Conservation (phyloP, 1,140 invertebrate genomes). For the Hypothenemus hampei region DNA sequence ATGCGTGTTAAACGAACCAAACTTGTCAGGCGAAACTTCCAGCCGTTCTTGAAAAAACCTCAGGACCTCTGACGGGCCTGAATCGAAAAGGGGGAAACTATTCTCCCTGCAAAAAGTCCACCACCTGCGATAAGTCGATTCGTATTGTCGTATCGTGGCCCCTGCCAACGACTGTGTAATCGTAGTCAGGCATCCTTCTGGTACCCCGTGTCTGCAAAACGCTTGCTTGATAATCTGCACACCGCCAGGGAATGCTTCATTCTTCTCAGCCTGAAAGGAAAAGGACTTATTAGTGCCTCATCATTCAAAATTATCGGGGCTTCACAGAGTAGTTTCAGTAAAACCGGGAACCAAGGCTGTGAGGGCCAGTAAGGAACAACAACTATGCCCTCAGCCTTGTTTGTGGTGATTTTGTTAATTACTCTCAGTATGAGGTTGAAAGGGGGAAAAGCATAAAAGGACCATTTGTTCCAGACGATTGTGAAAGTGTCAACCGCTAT, state of each 20-base stretch:
- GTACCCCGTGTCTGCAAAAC: background rate
- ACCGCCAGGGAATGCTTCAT: constrained; percentile 4
- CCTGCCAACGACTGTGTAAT: background rate
- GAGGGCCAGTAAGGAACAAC: constrained; percentile 8
- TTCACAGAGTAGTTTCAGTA: no score
- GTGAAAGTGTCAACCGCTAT: constrained; percentile 12
- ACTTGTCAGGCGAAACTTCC: no score
- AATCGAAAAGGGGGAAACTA: background rate
- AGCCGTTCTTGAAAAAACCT: no score
- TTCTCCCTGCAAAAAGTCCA: background rate
- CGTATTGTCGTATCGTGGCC: background rate
- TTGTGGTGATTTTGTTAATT: constrained; percentile 29
- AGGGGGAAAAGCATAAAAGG: constrained; percentile 21
- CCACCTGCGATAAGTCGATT: background rate
- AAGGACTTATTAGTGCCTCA: no score
- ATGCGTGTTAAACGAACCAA: no score
- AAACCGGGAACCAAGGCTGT: background rate
- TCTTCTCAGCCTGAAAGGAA: no score
- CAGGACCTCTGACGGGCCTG: no score
- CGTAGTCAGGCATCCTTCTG: background rate
- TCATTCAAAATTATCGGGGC: no score
- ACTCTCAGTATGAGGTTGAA: constrained; percentile 29
- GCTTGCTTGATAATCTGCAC: background rate
- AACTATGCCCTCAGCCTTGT: constrained; percentile 33
- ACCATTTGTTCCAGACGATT: background rate